Evolutionary conservation across 2,113 vertebrate species (phyloP).

Genomic region (Cervus canadensis): DNA sequence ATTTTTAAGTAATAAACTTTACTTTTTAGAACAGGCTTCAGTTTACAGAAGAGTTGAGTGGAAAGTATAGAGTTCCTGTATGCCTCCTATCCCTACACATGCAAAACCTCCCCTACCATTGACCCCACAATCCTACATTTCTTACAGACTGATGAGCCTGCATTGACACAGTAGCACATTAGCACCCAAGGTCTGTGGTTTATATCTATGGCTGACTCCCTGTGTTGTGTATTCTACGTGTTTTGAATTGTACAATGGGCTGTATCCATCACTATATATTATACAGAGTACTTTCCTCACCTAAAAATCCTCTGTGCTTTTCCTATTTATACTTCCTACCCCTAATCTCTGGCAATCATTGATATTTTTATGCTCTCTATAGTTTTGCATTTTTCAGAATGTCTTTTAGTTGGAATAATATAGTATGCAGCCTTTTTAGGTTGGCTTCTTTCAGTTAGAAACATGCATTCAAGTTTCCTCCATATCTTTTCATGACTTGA

Average conservation of each 20-base stretch:
- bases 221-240: background rate
- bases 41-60: background rate
- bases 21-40: background rate
- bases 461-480: background rate
- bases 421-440: background rate
- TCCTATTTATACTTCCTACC: background rate
- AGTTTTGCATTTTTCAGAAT: background rate
- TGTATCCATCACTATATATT: background rate
- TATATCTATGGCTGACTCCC: background rate
- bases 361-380: background rate
- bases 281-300: background rate
- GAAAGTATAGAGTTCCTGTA: background rate
- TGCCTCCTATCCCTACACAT: background rate
- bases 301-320: background rate
- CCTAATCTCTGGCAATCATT: background rate
- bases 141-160: background rate
- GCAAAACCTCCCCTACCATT: background rate
- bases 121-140: background rate
- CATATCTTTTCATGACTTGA: background rate
- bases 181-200: background rate
- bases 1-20: background rate
- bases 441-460: background rate
- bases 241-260: background rate
- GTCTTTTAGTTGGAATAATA: background rate
- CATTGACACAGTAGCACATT: background rate